Evolutionary conservation across 1,140 invertebrate species (phyloP).

Genomic region (Cyphomyrmex costatus): DNA sequence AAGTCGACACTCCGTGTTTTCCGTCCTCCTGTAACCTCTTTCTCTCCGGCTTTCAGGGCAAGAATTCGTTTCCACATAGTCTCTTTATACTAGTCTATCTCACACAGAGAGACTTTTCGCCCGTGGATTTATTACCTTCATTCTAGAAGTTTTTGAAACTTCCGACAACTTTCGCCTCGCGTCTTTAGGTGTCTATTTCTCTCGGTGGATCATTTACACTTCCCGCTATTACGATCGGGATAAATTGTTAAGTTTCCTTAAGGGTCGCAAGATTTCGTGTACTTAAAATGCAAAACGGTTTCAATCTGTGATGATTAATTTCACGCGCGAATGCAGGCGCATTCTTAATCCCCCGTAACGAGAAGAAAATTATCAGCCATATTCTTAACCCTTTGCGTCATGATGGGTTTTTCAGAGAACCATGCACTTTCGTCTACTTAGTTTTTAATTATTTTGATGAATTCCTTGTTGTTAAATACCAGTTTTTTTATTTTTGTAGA

Average conservation of each 20-base stretch:
- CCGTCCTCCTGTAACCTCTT: background rate
- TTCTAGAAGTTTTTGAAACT: constrained; percentile 30
- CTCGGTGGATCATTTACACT: background rate
- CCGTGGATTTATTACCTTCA: constrained; percentile 37
- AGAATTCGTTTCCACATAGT: background rate
- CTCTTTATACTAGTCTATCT: constrained; percentile 24
- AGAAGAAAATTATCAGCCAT: no score
- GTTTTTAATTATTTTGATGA: no score
- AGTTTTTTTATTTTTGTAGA: no score
- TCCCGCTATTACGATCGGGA: background rate
- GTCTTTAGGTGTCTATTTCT: constrained; percentile 7
- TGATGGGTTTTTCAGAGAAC: no score
- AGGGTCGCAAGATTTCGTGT: background rate
- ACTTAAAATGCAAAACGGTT: background rate
- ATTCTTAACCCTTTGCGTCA: no score
- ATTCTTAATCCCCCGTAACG: background rate
- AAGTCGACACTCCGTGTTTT: constrained; percentile 32
- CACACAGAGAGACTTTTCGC: background rate
- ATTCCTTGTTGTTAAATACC: no score
- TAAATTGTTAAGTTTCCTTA: background rate
- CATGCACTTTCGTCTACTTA: no score
- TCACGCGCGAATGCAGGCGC: background rate
- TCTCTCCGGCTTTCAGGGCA: background rate
- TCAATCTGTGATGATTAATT: background rate
- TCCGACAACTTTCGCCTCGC: background rate